Conservation (phyloP, 1,140 invertebrate species). For the Calliphora vicina region DNA sequence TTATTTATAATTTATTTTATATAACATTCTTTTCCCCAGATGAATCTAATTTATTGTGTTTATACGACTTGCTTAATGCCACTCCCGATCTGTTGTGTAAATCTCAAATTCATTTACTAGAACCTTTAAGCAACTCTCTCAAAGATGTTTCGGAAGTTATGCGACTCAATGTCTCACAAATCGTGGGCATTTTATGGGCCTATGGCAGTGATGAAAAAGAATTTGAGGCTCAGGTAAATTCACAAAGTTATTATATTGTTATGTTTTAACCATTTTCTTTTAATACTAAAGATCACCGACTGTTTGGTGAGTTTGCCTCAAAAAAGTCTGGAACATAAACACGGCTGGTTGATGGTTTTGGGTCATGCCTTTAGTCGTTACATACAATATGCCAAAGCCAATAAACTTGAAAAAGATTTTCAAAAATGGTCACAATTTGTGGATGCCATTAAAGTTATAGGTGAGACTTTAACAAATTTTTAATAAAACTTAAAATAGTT, state of each 20-base stretch:
- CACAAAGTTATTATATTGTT: not conserved
- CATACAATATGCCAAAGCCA: constrained; percentile 42
- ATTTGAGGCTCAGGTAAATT: constrained; percentile 49
- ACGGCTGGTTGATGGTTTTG: constrained; percentile 58
- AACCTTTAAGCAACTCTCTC: constrained; percentile 53
- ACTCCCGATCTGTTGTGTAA: constrained; percentile 54
- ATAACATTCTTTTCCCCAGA: constrained; percentile 37
- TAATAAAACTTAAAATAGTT: no score
- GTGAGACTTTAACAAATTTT: constrained; percentile 41
- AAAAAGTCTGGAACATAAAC: constrained; percentile 56
- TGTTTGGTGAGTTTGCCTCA: constrained; percentile 50
- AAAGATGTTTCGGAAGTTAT: constrained; percentile 60
- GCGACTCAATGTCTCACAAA: constrained; percentile 56
- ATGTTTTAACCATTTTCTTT: not conserved
- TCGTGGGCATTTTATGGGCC: constrained; percentile 57
- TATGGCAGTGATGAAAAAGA: constrained; percentile 51
- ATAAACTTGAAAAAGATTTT: constrained; percentile 43
- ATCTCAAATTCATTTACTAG: constrained; percentile 53
- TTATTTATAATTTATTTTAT: not conserved
- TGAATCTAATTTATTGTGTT: constrained; percentile 54
- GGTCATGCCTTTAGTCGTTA: constrained; percentile 57
- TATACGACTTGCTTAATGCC: constrained; percentile 60
- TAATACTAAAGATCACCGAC: constrained; percentile 48
- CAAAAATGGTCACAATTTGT: constrained; percentile 53
- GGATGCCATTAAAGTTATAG: constrained; percentile 53